Base-by-base conservation (phyloP, 2,797 vertebrate genomes). In the Sebastes vulpes region DNA sequence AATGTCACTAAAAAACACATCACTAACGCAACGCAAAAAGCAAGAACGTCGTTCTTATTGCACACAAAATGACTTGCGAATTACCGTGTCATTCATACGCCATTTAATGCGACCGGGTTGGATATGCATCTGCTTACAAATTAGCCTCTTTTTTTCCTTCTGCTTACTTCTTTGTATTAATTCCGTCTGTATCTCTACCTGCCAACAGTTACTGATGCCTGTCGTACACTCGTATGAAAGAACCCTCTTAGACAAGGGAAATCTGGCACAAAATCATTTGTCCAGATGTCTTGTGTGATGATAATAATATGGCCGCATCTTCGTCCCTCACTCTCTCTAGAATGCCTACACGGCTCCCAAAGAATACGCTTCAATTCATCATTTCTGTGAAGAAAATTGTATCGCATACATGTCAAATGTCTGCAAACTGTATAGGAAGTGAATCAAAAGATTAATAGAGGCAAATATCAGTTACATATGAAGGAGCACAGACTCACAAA, bases 201-300 rank as follows among this genome's bases (percentile, higher is more conserved):
- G n/a, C 6, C 29, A 72, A 10, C n/a, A 25, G 31, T 53, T 53
- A 21, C 10, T 9, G 42, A 59, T 23, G 31, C 35, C 46, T 73
- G n/a, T 48, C 35, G 16, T 46, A 18, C 16, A 2, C 10, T 80
- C 2, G 1, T 52, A 31, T 63, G 4, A 79, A 71, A 66, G 3
- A 50, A 18, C 21, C n/a, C n/a, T 38, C 11, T 59, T 32, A 28
- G 26, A 59, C 28, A 25, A 50, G 3, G 32, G 46, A 38, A 3
- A 2, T 52, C 58, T 56, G 66, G 54, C 42, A 65, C 26, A 60
- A 65, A 72, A 65, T 52, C 4, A 50, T 74, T 72, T 53, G 50
- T 59, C 38, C 58, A 64, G 26, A 78, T 67, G 70, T 63, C 57
- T 63, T 52, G 3, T 64, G 57, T 18, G 42, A 42, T 42, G 14